A percentile compares a stretch with the other conserved stretches of the same genome.
Evolutionary conservation across 2,113 vertebrate genomes (phyloP).

Genomic region (Martes martes): DNA sequence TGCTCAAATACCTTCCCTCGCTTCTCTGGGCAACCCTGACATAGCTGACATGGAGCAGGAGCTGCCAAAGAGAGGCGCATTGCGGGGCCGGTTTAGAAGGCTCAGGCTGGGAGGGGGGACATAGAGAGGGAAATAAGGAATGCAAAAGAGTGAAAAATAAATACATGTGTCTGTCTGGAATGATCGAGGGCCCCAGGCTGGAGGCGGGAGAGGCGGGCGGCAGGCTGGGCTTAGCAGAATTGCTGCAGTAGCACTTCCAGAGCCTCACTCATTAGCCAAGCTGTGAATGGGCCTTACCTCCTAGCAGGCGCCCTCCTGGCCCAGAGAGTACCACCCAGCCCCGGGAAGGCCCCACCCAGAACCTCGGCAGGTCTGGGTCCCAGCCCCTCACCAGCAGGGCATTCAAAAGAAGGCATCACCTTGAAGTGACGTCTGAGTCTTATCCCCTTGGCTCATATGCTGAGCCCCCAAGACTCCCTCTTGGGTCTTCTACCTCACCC

Average conservation of each 20-base stretch:
- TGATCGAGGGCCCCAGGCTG: constrained; percentile 71
- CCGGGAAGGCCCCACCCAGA: background rate
- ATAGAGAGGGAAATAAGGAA: constrained; percentile 72
- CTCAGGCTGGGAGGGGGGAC: background rate
- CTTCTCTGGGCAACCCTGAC: background rate
- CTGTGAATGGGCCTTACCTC: constrained; percentile 59
- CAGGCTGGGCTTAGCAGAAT: constrained; percentile 51
- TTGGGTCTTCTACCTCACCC: background rate
- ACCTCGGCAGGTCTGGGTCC: background rate
- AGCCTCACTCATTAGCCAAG: constrained; percentile 62
- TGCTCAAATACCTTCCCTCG: background rate
- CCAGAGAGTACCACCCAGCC: background rate
- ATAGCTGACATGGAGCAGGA: background rate
- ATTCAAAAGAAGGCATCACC: background rate
- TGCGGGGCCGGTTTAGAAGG: constrained; percentile 46
- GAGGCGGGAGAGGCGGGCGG: constrained; percentile 56
- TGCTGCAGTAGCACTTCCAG: constrained; percentile 67
- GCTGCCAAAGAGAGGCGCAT: background rate
- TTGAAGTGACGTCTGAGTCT: background rate
- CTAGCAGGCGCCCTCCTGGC: constrained; percentile 23
- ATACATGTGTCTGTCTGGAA: constrained; percentile 76
- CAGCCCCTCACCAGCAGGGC: background rate
- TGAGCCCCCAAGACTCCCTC: background rate
- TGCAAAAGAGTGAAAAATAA: constrained; percentile 77
- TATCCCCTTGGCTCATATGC: background rate